A percentile compares a stretch with the other conserved stretches of the same genome.
Conservation (phyloP, 2,113 vertebrate species). For the Eupsittula cactorum region DNA sequence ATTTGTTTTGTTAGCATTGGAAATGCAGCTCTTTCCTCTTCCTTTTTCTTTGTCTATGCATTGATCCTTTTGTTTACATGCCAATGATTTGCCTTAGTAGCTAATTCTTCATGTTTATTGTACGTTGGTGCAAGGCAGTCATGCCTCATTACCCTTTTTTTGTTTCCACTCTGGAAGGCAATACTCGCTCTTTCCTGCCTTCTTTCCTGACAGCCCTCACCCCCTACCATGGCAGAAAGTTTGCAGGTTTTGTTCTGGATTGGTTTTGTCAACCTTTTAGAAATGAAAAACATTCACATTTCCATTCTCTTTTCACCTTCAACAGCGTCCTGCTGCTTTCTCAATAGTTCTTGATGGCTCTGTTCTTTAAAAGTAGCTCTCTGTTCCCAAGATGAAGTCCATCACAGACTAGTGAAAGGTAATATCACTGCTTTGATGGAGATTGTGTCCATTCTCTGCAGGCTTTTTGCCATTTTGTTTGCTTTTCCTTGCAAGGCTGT, state of each 20-base stretch:
- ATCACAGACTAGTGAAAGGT: background rate
- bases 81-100: background rate
- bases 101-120: background rate
- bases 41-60: background rate
- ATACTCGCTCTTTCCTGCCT: background rate
- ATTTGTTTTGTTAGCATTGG: background rate
- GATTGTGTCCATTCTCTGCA: background rate
- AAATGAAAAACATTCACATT: background rate
- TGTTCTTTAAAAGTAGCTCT: background rate
- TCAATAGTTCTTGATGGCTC: background rate
- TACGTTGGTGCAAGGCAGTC: background rate
- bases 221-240: background rate
- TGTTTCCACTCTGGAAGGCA: background rate
- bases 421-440: background rate
- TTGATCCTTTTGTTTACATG: background rate
- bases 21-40: background rate
- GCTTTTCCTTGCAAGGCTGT: background rate
- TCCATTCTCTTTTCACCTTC: background rate
- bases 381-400: background rate
- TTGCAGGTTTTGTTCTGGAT: background rate
- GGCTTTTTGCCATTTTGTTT: background rate
- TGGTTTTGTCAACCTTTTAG: background rate
- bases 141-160: background rate
- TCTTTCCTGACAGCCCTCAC: accelerated
- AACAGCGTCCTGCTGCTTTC: background rate